Base-by-base conservation (phyloP, 2,797 vertebrate species). In the Paedocypris micromegethes region DNA sequence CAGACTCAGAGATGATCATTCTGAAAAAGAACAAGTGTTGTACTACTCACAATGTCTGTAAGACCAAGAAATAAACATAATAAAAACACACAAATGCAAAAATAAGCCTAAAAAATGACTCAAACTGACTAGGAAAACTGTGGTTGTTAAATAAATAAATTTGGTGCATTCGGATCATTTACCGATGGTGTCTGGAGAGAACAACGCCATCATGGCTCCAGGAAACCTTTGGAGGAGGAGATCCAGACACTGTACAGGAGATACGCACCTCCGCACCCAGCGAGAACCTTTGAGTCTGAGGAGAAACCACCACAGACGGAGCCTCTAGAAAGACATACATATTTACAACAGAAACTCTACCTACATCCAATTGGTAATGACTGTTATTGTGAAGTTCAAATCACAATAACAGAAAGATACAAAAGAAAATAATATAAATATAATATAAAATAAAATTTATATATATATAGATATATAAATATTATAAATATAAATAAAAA, bases 121-220 rank as follows among this genome's bases (percentile, higher is more conserved):
- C 23, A 23, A 23, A 23, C 23, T 23, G 23, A 23, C 23, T 23
- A 1, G 23, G 23, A 23, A 23, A 23, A 23, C 43, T 54, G 54
- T 50, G 49, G 40, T 44, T 50, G 40, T 49, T 48, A 40, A 49
- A 47, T 52, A 38, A 42, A 39, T 23, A 4, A 54, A 54, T 3
- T 50, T 42, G 46, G 51, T 23, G 51, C 44, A 52, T 47, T 50
- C 44, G 54, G 58, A 45, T 61, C 5, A 40, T 41, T 8, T 84
- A 96, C 95, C 94, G 93, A 75, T 83, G 74, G 4, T 82, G 86
- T 82, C 89, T 88, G 68, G 72, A 86, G 75, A 97, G 86, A 0
- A 83, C 58, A 61, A 79, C 82, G 73, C 90, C 92, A 78, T 89
- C 91, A 58, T 81, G 92, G 76, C 82, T 94, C 95, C 95, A 98